Percentiles rank a stretch among this genome's conserved stretches.
phyloP scores from a whole-genome alignment of 2,113 vertebrate genomes.

The Amazona vittata region DNA sequence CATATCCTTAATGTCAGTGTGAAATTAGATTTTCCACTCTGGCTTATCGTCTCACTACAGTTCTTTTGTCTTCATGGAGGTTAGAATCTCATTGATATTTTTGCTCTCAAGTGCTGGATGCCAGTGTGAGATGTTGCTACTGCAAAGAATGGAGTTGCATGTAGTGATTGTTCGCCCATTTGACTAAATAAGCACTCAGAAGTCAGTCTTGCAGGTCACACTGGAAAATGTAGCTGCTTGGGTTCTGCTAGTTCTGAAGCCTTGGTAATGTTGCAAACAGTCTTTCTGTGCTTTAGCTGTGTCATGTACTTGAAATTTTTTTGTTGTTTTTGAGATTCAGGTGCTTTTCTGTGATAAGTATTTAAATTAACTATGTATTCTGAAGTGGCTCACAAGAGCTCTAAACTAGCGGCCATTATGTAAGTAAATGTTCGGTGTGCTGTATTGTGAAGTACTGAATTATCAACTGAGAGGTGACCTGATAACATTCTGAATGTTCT shows the following conservation, averaged over 20 bases:
- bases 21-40: neutral
- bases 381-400: neutral
- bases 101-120: neutral
- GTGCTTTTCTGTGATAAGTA: neutral
- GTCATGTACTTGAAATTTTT: neutral
- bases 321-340: neutral
- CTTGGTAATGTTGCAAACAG: neutral
- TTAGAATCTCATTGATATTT: neutral
- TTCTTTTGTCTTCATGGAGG: neutral
- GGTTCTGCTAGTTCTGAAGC: neutral
- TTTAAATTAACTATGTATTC: neutral
- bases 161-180: fast-evolving
- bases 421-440: neutral
- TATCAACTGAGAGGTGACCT: neutral
- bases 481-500: neutral
- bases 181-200: neutral
- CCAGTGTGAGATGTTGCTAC: neutral
- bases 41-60: neutral
- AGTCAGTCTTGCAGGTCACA: neutral
- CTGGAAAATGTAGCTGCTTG: neutral
- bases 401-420: neutral
- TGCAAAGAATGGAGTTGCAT: neutral
- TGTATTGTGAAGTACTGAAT: neutral
- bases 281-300: neutral
- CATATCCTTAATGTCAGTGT: neutral